Base-by-base conservation (phyloP, 1,140 invertebrate genomes). In the Aphaenogaster ashmeadi region DNA sequence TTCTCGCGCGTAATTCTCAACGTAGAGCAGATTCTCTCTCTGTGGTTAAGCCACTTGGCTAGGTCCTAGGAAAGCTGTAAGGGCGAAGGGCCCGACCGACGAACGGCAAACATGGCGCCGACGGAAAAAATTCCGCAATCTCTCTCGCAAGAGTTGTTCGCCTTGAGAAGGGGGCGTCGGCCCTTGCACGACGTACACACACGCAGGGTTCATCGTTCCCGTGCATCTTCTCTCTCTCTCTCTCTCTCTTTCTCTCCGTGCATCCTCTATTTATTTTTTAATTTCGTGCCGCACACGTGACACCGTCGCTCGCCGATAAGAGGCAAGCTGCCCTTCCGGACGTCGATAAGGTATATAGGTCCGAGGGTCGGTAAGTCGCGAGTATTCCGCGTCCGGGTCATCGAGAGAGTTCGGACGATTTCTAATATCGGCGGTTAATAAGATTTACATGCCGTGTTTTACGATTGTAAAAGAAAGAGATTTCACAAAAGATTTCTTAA, bases 111-210 rank as follows among this genome's bases (percentile, higher is more conserved):
- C 89, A 88, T 88, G 84, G 81, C 83, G 81, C 27, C 83, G 74
- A 87, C 44, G 69, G 74, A 93, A 94, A 69, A 94, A 94, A 92
- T 94, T 86, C 88, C 87, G 89, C 91, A 92, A 94, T 94, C 90
- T 93, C 90, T 93, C 87, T 91, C 78, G 74, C 56, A 87, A 91
- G 90, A 94, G 94, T 93, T 85, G 94, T 87, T 94, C 90, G 89
- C 94, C 94, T 95, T 95, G 94, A 93, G 91, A 91, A 90, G 92
- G 90, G 93, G 91, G 87, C 93, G 88, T 93, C 90, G 93, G 92
- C 93, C 93, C 92, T 93, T 92, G 58, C 58, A 77, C 72, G 86
- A 87, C 92, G 88, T 90, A 93, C 91, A 91, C 88, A 91, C 36
- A 81, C 15, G 52, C 87, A 89, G 88, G 50, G 91, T 92, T 91